These are phyloP conservation scores for Leptodactylus fuscus DNA, from an alignment of 2,113 vertebrate species.

Conservation along the genomic window DNA sequence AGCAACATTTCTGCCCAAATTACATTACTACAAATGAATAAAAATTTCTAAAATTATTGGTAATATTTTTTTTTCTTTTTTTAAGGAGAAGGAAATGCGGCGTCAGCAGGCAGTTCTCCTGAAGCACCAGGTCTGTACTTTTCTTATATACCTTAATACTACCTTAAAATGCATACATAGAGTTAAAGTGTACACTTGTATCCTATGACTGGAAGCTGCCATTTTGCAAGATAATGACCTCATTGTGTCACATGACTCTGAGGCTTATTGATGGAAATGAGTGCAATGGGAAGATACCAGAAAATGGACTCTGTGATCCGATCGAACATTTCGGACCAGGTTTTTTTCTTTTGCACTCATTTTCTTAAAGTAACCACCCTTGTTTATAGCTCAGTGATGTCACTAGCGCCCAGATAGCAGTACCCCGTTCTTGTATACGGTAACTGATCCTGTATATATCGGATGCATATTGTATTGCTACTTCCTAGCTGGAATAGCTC, in stretches of 20 bases:
- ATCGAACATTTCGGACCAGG: not conserved
- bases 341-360: not conserved
- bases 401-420: not conserved
- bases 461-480: not conserved
- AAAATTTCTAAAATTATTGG: not conserved
- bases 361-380: not conserved
- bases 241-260: not conserved
- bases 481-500: not conserved
- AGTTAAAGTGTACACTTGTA: too few relatives aligned
- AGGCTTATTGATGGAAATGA: not conserved
- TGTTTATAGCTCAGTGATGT: not conserved
- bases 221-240: too few relatives aligned
- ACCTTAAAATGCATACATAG: too few relatives aligned
- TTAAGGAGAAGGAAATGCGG: constrained; percentile 92
- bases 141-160: not conserved
- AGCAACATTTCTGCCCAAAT: not conserved
- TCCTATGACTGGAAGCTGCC: too few relatives aligned
- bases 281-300: not conserved
- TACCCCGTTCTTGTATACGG: too few relatives aligned
- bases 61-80: constrained; percentile 63
- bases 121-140: constrained; percentile 90
- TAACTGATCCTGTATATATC: not conserved
- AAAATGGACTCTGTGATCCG: not conserved
- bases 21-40: too few relatives aligned
- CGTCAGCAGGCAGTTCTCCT: constrained; percentile 90